A percentile compares a stretch with the other conserved stretches of the same genome.
These are phyloP conservation scores for Hymenopus coronatus DNA, from an alignment of 2,888 invertebrate genomes.

Conservation along the genomic window DNA sequence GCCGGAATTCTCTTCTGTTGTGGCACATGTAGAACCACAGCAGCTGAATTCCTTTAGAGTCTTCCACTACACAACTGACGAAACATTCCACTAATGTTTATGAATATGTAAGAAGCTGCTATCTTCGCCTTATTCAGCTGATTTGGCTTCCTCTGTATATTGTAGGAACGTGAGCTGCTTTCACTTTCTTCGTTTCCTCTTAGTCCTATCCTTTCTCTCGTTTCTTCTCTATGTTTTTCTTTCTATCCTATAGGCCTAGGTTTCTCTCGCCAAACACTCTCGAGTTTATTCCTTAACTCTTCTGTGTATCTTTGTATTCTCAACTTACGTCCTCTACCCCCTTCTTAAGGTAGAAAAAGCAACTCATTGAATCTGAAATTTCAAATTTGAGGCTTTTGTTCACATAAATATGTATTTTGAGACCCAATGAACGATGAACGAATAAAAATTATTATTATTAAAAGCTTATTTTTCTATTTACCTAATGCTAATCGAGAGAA, in stretches of 20 bases:
- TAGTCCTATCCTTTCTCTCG: neutral
- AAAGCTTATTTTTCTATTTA: too few species aligned
- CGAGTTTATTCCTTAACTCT: too few species aligned
- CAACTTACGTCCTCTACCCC: too few species aligned
- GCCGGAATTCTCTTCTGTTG: neutral
- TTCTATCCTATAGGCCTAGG: neutral
- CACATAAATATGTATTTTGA: too few species aligned
- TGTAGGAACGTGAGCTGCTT: neutral
- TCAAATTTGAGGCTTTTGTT: too few species aligned
- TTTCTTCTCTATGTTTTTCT: too few species aligned
- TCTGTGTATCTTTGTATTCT: too few species aligned
- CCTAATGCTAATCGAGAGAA: too few species aligned
- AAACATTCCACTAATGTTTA: constrained; percentile 24
- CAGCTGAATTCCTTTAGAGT: neutral
- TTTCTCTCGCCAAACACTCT: neutral
- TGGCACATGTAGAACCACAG: neutral
- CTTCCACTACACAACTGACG: neutral
- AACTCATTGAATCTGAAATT: too few species aligned
- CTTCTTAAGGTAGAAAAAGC: too few species aligned
- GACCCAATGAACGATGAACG: too few species aligned
- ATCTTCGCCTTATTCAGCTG: neutral
- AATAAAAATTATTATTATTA: too few species aligned
- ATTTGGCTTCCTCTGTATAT: neutral
- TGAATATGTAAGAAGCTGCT: constrained; percentile 24
- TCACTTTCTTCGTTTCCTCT: neutral